Conservation (phyloP, 2,888 invertebrate species). For the Macroteleia sp. region DNA sequence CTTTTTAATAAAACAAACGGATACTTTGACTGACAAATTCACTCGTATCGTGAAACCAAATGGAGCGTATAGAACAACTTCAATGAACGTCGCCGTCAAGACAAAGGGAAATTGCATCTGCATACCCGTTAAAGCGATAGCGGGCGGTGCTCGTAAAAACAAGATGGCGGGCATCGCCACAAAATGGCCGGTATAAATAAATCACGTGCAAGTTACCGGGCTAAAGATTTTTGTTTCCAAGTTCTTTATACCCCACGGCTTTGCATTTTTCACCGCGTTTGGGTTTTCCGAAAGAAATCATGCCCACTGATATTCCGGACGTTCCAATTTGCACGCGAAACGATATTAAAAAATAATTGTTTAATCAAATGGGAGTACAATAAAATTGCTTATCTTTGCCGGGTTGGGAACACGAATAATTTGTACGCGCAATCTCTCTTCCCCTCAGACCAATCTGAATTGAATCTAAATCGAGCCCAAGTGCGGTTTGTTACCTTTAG, state of each 20-base stretch:
- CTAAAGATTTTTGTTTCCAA: constrained; percentile 20
- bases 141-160: constrained; percentile 77
- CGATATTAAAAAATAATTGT: constrained; percentile 62
- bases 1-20: constrained; percentile 68
- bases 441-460: constrained; percentile 57
- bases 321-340: constrained; percentile 18
- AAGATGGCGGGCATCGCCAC: constrained; percentile 78
- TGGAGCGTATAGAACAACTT: constrained; percentile 45
- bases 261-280: constrained; percentile 29
- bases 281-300: constrained; percentile 30
- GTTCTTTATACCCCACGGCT: not conserved
- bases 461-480: constrained; percentile 67
- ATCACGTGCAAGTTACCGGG: constrained; percentile 65
- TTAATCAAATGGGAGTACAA: constrained; percentile 61
- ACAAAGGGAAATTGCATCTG: constrained; percentile 73
- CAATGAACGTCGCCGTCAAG: constrained; percentile 65
- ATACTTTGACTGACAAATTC: constrained; percentile 35
- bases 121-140: constrained; percentile 63
- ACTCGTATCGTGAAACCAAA: constrained; percentile 12
- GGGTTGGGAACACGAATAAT: constrained; percentile 56
- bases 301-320: constrained; percentile 24
- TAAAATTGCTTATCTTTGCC: constrained; percentile 59
- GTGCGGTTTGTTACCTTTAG: constrained; percentile 66
- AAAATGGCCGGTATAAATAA: constrained; percentile 79
- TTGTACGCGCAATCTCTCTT: constrained; percentile 62